Conservation (phyloP, 2,113 vertebrate genomes). For the Antennarius striatus region DNA sequence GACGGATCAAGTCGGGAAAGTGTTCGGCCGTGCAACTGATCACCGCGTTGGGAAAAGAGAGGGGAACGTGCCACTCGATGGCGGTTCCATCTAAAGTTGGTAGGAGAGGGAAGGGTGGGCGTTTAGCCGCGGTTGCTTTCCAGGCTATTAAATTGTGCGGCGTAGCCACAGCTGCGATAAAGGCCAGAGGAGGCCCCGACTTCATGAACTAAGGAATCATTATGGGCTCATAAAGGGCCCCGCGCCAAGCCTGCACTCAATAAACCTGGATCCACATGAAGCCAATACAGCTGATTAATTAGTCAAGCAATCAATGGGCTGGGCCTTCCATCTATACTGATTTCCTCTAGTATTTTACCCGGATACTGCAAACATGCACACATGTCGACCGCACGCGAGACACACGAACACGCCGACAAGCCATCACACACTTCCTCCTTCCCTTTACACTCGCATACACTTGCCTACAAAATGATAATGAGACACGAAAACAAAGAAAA, state of each 20-base stretch:
- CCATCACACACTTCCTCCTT: slow-evolving; percentile 39
- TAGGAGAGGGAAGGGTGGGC: slow-evolving; percentile 17
- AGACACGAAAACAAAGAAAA: slow-evolving; percentile 70
- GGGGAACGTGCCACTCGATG: slow-evolving; percentile 29
- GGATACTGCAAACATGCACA: slow-evolving; percentile 54
- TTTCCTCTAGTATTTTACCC: slow-evolving; percentile 61
- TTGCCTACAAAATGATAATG: slow-evolving; percentile 67
- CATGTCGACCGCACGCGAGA: slow-evolving; percentile 20
- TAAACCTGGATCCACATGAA: slow-evolving; percentile 70
- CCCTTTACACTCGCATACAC: slow-evolving; percentile 36
- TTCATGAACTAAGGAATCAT: slow-evolving; percentile 69
- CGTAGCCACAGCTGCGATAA: slow-evolving; percentile 54
- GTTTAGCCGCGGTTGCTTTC: slow-evolving; percentile 37
- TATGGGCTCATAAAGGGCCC: slow-evolving; percentile 75
- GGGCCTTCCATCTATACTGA: slow-evolving; percentile 63
- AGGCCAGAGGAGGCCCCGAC: slow-evolving; percentile 69
- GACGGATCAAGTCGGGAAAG: slow-evolving; percentile 54
- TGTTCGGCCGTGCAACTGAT: slow-evolving; percentile 52
- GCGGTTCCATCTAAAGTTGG: slow-evolving; percentile 24
- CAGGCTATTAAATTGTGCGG: slow-evolving; percentile 44
- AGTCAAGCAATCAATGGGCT: slow-evolving; percentile 77
- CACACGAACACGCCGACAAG: slow-evolving; percentile 29
- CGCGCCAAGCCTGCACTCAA: slow-evolving; percentile 68
- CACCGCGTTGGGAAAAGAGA: slow-evolving; percentile 46
- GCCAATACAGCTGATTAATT: slow-evolving; percentile 78